Base-by-base conservation (phyloP, 2,888 invertebrate genomes). In the Xanthia togata region DNA sequence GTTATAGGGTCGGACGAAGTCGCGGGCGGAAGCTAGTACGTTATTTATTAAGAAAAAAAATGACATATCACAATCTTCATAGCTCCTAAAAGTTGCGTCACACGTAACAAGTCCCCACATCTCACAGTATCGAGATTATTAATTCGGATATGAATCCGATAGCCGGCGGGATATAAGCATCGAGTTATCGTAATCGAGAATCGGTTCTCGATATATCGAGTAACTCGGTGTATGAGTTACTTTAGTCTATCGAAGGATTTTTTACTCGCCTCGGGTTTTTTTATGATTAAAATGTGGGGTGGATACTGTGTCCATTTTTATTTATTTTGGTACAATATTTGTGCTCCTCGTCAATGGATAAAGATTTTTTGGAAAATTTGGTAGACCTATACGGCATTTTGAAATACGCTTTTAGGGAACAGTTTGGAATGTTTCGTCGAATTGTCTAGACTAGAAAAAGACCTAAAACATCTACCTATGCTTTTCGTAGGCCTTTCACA, bases 101-200 rank as follows among this genome's bases (percentile, higher is more conserved):
- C 90, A 94, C 93, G 92, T 95, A 95, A 94, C 95, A 92, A 93
- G 91, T 91, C 89, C 93, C 92, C 92, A 94, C 88, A 88, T 88
- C 86, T 88, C 91, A 93, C 92, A 92, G 91, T 89, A 93, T 92
- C 93, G 90, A 94, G 94, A 95, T 94, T 95, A 95, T 94, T 96
- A 95, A 95, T 95, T 95, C 94, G 95, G 96, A 96, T 96, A 95
- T 93, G 93, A 92, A 94, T 93, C 93, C 93, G 92, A 91, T 93
- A 92, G 93, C 93, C 94, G 92, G 87, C 92, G 93, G 94, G 93
- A 88, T 89, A 87, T 86, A 83, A 86, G 88, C 89, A 89, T 90
- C 89, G 88, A 88, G 86, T 92, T 93, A 94, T 94, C 93, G 90
- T 85, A 90, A 89, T 88, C 87, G 87, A 89, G 87, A 88, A 90